phyloP scores from a whole-genome alignment of 2,113 vertebrate species.

The Smithornis capensis region DNA sequence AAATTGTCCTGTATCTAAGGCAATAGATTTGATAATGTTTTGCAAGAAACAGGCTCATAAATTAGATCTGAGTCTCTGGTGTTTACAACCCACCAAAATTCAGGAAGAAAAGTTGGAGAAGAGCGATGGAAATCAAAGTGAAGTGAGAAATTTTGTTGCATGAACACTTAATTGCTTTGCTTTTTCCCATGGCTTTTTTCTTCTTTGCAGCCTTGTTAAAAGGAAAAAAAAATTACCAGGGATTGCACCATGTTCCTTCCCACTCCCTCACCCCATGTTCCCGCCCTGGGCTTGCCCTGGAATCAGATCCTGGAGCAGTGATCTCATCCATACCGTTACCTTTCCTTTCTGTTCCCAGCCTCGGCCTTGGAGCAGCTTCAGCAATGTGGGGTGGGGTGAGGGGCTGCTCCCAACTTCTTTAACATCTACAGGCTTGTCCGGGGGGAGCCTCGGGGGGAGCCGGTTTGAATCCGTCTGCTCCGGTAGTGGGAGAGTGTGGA shows the following conservation, averaged over 20 bases:
- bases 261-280: not conserved
- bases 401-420: not conserved
- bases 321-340: not conserved
- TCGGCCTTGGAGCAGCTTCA: not conserved
- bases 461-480: not conserved
- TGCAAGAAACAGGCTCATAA: not conserved
- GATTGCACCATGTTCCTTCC: not conserved
- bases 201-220: not conserved
- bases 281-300: not conserved
- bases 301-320: not conserved
- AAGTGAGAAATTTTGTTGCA: not conserved
- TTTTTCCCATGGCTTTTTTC: not conserved
- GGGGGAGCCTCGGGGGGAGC: not conserved
- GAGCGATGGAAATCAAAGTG: not conserved
- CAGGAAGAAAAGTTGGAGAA: not conserved
- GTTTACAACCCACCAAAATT: not conserved
- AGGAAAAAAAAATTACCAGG: not conserved
- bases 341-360: not conserved
- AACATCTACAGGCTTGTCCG: not conserved
- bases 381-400: not conserved
- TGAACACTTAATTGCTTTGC: not conserved
- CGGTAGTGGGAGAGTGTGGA: not conserved
- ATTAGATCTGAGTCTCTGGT: not conserved
- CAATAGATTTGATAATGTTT: not conserved
- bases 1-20: not conserved